A percentile compares a stretch with the other conserved stretches of the same genome.
These are phyloP conservation scores for Phaethon lepturus DNA, from an alignment of 2,113 vertebrate genomes.

Conservation along the genomic window DNA sequence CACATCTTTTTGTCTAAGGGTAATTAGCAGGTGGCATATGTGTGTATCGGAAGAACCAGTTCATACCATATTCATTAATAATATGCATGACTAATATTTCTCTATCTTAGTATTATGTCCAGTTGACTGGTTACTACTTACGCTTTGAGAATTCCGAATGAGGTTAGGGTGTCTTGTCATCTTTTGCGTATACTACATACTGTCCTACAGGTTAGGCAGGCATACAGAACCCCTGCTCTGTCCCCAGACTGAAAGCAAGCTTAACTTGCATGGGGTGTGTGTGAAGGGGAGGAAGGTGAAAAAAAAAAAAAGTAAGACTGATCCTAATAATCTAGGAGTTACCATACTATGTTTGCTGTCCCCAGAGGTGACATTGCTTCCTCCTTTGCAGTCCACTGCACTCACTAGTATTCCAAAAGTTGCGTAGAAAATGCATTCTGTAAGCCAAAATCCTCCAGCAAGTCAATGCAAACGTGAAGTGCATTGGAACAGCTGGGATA, in stretches of 20 bases:
- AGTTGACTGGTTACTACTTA: not conserved
- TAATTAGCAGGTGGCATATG: not conserved
- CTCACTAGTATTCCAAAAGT: not conserved
- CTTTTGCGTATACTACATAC: fast-evolving
- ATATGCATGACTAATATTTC: not conserved
- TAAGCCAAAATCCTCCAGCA: not conserved
- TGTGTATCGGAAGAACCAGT: not conserved
- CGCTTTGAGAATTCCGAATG: not conserved
- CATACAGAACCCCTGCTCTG: not conserved
- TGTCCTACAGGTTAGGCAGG: not conserved
- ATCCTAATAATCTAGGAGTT: not conserved
- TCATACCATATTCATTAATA: not conserved
- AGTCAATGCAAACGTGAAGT: not conserved
- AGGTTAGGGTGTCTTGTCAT: not conserved
- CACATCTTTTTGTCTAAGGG: not conserved
- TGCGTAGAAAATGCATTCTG: not conserved
- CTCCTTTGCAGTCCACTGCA: not conserved
- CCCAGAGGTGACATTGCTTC: not conserved
- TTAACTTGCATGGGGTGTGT: not conserved
- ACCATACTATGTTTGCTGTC: not conserved
- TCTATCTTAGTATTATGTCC: not conserved
- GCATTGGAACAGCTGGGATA: not conserved
- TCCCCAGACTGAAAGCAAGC: not conserved
- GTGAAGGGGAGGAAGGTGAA: not conserved
- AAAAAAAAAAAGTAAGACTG: not conserved